Evolutionary conservation across 2,113 vertebrate species (phyloP).

Genomic region (Grus americana): DNA sequence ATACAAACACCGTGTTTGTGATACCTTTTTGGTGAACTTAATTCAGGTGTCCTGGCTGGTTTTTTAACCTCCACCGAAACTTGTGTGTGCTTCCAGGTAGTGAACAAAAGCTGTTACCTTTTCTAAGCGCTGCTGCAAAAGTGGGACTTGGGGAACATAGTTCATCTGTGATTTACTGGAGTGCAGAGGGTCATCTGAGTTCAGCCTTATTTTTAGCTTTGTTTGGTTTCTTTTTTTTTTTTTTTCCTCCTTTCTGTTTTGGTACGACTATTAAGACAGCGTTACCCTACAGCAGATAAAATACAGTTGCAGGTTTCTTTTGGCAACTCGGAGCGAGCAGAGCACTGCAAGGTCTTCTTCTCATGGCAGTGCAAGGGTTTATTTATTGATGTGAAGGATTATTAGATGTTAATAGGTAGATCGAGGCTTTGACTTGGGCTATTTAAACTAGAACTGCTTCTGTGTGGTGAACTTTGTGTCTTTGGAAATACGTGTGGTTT

Average conservation of each 20-base stretch:
- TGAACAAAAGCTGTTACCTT: slow-evolving; percentile 4
- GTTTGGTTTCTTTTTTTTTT: background rate
- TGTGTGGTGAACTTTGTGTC: background rate
- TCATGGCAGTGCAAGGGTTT: background rate
- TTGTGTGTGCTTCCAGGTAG: background rate
- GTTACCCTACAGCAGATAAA: background rate
- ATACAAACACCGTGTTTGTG: background rate
- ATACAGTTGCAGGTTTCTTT: background rate
- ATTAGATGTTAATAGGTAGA: background rate
- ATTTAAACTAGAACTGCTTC: background rate
- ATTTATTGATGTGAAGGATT: background rate
- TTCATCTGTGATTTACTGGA: slow-evolving; percentile 44
- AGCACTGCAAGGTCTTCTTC: background rate
- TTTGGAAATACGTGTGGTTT: background rate
- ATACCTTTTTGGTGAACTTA: background rate
- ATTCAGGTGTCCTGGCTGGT: background rate
- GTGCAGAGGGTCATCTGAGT: slow-evolving; percentile 38
- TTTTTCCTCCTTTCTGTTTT: background rate
- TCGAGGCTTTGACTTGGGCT: background rate
- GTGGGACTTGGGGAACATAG: background rate
- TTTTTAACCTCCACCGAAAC: background rate
- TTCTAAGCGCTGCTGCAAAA: background rate
- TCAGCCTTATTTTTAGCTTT: slow-evolving; percentile 56
- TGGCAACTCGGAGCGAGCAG: background rate
- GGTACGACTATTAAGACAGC: background rate